Evolutionary conservation across 2,888 invertebrate species (phyloP), one percentile per base, ranked within the genome.

Genomic region (Pandemis corylana): DNA sequence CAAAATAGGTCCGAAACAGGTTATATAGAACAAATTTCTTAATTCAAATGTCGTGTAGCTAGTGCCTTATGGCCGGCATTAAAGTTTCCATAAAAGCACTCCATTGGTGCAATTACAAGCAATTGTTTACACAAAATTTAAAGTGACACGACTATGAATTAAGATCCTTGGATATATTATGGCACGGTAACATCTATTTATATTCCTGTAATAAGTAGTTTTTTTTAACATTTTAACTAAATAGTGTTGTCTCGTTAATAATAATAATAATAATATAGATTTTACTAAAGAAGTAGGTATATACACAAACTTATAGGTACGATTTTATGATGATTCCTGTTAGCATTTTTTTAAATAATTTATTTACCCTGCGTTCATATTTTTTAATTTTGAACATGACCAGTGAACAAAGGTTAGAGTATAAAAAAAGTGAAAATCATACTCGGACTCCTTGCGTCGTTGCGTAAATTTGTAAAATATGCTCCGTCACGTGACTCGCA

Each of bases 21-120:
- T 80, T 82, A 78, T 80, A 78, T 81, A 76, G 79, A 79, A 80
- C 80, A 76, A 78, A 82, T 83, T 82, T 81, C 81, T 83, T 82
- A 83, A 83, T 83, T 80, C 76, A 69, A 76, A 76, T 76, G 71
- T 79, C 75, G 75, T 75, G 75, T 75, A 66, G 70, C 65, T 15
- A 62, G 46, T 41, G 53, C 41, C 36, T 75, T 75, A 75, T 75
- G 70, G 66, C 56, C 12, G n/a, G 36, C 75, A 75, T 75, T 75
- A 75, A 71, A 56, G 67, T 75, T 53, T 71, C 75, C 75, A 46
- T 75, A 75, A 75, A 75, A 62, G 75, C 67, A 15, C 70, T 53
- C 36, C 20, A 44, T 67, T 71, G 51, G 44, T 49, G 75, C 75
- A 75, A 75, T 75, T 53, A 53, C 51, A 61, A 61, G 66, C 67